Percentiles rank a stretch among this genome's conserved stretches.
Conservation (phyloP, 2,113 vertebrate species). For the Eubucco bourcierii region DNA sequence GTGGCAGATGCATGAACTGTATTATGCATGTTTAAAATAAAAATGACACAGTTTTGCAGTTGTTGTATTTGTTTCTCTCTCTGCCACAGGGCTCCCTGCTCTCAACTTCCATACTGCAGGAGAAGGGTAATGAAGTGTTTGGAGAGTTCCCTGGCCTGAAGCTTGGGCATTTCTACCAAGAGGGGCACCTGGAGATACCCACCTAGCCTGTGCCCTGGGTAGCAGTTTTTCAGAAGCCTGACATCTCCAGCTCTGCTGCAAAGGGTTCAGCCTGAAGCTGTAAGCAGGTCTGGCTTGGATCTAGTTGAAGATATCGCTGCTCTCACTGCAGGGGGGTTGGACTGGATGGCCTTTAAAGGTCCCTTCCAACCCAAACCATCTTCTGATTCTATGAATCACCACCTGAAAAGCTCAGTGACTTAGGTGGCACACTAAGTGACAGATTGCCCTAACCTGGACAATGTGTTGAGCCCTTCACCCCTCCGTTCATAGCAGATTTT, state of each 20-base stretch:
- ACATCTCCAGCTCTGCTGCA: background rate
- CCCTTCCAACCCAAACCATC: background rate
- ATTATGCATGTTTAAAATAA: slow-evolving; percentile 94
- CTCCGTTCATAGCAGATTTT: background rate
- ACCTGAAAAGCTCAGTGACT: background rate
- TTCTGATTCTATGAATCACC: background rate
- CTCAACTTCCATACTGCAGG: background rate
- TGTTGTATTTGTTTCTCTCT: slow-evolving; percentile 76
- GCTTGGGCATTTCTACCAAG: background rate
- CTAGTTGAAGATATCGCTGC: background rate
- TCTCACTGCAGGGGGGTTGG: background rate
- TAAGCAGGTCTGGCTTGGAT: background rate
- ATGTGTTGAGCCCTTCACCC: background rate
- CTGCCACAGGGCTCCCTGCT: slow-evolving; percentile 49
- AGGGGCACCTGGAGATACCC: background rate
- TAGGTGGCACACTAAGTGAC: too few relatives aligned
- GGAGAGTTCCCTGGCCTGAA: background rate
- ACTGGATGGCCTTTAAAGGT: background rate
- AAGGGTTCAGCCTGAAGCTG: background rate
- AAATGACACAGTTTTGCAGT: slow-evolving; percentile 76
- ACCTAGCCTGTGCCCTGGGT: background rate
- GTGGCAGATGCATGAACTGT: slow-evolving; percentile 89
- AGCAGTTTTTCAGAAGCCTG: background rate
- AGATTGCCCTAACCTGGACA: background rate
- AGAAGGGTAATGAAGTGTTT: background rate